phyloP scores from a whole-genome alignment of 2,888 invertebrate species.

The Schizotus pectinicornis region DNA sequence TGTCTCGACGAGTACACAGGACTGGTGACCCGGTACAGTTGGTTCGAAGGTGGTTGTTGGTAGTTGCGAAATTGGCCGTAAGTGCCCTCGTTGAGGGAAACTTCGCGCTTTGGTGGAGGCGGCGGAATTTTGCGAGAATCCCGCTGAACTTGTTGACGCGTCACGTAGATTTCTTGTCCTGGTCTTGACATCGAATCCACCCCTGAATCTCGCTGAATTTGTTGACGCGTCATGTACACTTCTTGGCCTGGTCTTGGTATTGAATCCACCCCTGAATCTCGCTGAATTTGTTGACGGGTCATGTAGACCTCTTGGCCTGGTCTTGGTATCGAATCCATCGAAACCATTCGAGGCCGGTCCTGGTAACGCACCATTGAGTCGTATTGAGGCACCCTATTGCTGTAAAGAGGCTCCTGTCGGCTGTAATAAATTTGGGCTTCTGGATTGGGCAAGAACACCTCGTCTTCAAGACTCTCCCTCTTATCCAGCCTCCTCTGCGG shows the following conservation, averaged over 20 bases:
- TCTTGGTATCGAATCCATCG: conserved; percentile 21
- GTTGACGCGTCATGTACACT: conserved; percentile 9
- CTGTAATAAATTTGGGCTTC: not conserved
- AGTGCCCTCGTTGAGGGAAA: conserved; percentile 40
- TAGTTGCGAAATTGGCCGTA: conserved; percentile 43
- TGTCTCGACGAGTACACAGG: conserved; percentile 38
- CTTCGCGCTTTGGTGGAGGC: conserved; percentile 32
- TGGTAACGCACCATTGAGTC: not conserved
- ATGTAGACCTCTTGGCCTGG: conserved; percentile 20
- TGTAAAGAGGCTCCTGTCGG: conserved; percentile 39
- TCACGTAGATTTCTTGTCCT: conserved; percentile 19
- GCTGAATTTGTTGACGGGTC: not conserved
- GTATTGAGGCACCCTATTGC: conserved; percentile 32
- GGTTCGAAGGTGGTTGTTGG: conserved; percentile 22
- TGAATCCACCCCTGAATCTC: conserved; percentile 31
- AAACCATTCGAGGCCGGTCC: conserved; percentile 7
- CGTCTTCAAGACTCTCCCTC: conserved; percentile 47
- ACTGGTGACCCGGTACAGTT: conserved; percentile 21
- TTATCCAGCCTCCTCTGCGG: conserved; percentile 51
- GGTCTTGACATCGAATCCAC: conserved; percentile 18
- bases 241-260: conserved; percentile 14
- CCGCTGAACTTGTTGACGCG: conserved; percentile 16
- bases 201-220: conserved; percentile 25
- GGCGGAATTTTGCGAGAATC: conserved; percentile 10
- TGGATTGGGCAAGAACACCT: conserved; percentile 49